Evolutionary conservation across 2,797 vertebrate species (phyloP), one percentile per base, ranked within the genome.

Genomic region (Moxostoma hubbsi): DNA sequence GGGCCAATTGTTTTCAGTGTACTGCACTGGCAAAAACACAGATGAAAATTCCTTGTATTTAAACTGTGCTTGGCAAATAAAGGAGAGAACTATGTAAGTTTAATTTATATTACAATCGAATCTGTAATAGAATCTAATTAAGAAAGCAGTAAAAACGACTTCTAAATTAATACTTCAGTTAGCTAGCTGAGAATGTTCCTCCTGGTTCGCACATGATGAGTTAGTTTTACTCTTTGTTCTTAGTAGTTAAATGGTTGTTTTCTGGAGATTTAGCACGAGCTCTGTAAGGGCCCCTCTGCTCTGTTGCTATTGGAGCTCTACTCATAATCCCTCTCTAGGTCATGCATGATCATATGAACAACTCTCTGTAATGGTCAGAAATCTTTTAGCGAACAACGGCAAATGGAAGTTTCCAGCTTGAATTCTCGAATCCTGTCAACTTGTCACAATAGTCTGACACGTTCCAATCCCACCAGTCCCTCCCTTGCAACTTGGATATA

Each of bases 401-500:
- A 46, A 64, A 46, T 7, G 11, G 36, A 59, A 59, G 8, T 13
- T 45, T 46, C 46, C 12, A 46, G 6, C 6, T 12, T 45, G 5
- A 6, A 43, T 43, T 63, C 12, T 47, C 13, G 15, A 64, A 46
- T 15, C 62, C 46, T 7, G 13, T 47, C 9, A 12, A 12, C 50
- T 50, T 71, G 58, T 15, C 15, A 51, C 54, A 66, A 18, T 11
- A 53, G 50, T 57, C 49, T 59, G 51, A 64, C 46, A 16, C 15
- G 49, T 8, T 53, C 49, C 54, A 58, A 59, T 36, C 36, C 36
- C 36, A 36, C 65, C 55, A 69, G 63, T 43, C 73, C 54, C 62
- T 46, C 55, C 36, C n/a, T 15, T 7, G 12, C 86, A 88, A 83
- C 81, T 61, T 81, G 36, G 64, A 68, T 69, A 77, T 50, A 77